Conservation (phyloP, 2,797 vertebrate species). For the Xenentodon cancila region DNA sequence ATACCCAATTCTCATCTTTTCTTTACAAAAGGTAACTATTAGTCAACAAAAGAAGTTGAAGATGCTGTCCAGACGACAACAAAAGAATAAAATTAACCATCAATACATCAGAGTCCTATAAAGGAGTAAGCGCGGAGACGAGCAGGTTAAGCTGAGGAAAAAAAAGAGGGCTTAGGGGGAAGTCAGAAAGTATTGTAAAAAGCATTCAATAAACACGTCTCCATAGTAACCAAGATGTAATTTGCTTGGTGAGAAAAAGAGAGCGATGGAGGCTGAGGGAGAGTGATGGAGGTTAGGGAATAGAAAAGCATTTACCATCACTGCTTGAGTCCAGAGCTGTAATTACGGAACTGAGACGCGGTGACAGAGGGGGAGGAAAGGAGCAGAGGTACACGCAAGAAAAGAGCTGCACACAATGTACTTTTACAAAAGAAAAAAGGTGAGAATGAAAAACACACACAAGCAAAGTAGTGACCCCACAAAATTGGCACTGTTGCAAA, state of each 20-base stretch:
- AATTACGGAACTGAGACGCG: conserved; percentile 80
- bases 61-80: conserved; percentile 39
- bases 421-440: conserved; percentile 58
- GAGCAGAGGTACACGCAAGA: conserved; percentile 47
- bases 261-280: conserved; percentile 72
- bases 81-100: conserved; percentile 52
- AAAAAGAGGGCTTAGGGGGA: conserved; percentile 23
- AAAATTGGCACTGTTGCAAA: conserved; percentile 50
- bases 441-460: conserved; percentile 51
- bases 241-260: conserved; percentile 81
- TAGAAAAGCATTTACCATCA: conserved; percentile 85
- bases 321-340: conserved; percentile 86
- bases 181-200: conserved; percentile 67
- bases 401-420: conserved; percentile 55
- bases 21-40: conserved; percentile 56
- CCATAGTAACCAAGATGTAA: conserved; percentile 85
- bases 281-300: conserved; percentile 76
- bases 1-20: conserved; percentile 43
- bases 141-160: conserved; percentile 32
- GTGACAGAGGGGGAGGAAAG: conserved; percentile 58
- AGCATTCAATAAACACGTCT: conserved; percentile 84
- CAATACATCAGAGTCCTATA: conserved; percentile 36
- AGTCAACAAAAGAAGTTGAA: conserved; percentile 34
- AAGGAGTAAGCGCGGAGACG: conserved; percentile 38
- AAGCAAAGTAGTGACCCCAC: conserved; percentile 54